Conservation (phyloP, 2,888 invertebrate genomes). For the Agrochola macilenta region DNA sequence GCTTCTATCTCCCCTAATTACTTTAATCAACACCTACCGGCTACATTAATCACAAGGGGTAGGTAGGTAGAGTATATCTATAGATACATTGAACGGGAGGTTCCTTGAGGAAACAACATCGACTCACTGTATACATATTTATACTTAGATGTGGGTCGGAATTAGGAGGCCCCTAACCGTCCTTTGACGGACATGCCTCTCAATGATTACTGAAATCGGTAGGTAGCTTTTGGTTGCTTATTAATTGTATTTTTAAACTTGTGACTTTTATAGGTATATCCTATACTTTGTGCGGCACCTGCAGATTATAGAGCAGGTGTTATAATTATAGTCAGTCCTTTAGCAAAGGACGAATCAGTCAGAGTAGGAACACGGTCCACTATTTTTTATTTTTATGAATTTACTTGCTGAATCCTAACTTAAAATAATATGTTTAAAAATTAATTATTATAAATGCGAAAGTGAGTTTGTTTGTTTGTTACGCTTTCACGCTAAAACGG, state of each 20-base stretch:
- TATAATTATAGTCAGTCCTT: background rate
- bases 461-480: no score
- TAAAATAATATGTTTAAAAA: no score
- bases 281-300: background rate
- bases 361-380: background rate
- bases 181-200: constrained; percentile 9
- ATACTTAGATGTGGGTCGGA: constrained; percentile 28
- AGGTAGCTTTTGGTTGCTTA: background rate
- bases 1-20: constrained; percentile 63
- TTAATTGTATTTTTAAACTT: background rate
- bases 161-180: constrained; percentile 12
- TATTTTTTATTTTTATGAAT: no score
- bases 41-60: constrained; percentile 61
- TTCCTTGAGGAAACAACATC: constrained; percentile 48
- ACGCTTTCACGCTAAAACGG: no score
- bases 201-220: background rate
- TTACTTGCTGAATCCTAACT: background rate
- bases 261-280: background rate
- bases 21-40: constrained; percentile 66
- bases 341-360: background rate
- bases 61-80: constrained; percentile 10
- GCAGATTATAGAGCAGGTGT: background rate
- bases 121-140: constrained; percentile 12
- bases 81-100: constrained; percentile 19
- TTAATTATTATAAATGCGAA: no score